A percentile compares a stretch with the other conserved stretches of the same genome.
These are phyloP conservation scores for Clitarchus hookeri DNA, from an alignment of 2,888 invertebrate species.

Conservation along the genomic window DNA sequence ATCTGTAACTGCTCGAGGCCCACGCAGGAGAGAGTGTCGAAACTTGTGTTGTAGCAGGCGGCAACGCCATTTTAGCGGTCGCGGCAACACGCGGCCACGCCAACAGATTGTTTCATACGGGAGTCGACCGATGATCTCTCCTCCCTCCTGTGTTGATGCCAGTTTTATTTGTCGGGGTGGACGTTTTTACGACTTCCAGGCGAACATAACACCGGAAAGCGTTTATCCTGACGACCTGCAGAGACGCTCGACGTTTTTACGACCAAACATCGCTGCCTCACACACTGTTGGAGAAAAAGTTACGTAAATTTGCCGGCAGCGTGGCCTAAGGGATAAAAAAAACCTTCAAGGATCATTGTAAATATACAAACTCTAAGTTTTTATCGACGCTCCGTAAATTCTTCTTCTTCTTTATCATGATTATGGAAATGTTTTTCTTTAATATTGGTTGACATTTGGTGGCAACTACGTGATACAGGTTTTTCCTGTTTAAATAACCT, in stretches of 20 bases:
- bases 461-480: too few species aligned
- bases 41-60: too few species aligned
- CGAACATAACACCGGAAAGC: constrained; percentile 1
- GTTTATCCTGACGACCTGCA: neutral
- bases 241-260: neutral
- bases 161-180: neutral
- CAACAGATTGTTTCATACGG: neutral
- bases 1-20: too few species aligned
- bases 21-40: too few species aligned
- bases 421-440: too few species aligned
- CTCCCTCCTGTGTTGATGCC: neutral
- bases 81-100: neutral
- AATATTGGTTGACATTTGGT: too few species aligned
- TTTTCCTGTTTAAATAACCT: too few species aligned
- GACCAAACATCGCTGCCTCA: neutral
- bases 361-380: neutral
- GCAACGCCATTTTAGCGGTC: neutral
- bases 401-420: too few species aligned
- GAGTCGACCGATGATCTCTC: neutral
- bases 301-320: neutral
- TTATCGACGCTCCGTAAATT: too few species aligned
- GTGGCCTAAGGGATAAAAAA: too few species aligned
- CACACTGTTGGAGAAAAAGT: neutral
- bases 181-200: neutral
- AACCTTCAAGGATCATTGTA: neutral